These are phyloP conservation scores for Axis porcinus DNA, from an alignment of 2,113 vertebrate genomes.

Conservation along the genomic window DNA sequence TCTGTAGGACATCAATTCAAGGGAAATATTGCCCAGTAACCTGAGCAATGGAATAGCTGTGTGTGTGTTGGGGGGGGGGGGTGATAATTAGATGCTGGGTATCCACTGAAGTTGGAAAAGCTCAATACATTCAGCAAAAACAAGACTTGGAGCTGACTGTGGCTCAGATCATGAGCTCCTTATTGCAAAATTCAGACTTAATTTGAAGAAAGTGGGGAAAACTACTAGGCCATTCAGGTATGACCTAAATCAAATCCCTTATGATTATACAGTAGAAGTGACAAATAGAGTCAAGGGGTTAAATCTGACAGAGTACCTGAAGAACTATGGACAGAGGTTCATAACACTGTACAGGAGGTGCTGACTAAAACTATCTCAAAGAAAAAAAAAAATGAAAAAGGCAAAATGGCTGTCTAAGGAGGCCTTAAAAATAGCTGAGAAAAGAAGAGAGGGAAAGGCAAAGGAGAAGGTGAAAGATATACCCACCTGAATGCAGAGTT, in stretches of 20 bases:
- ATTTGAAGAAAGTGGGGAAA: neutral
- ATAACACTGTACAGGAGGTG: neutral
- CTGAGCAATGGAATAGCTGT: neutral
- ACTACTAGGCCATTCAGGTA: neutral
- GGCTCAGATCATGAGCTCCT: neutral
- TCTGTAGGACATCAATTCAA: neutral
- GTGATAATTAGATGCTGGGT: neutral
- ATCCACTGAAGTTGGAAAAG: neutral
- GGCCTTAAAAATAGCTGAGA: neutral
- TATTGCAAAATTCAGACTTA: neutral
- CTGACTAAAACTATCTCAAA: neutral
- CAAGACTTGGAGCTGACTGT: neutral
- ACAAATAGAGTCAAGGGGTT: neutral
- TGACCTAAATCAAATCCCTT: neutral
- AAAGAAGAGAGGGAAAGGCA: neutral
- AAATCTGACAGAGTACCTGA: neutral
- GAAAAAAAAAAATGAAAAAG: neutral
- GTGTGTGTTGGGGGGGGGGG: fast-evolving
- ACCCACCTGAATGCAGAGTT: neutral
- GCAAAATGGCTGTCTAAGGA: neutral
- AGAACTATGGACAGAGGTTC: neutral
- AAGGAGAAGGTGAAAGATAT: neutral
- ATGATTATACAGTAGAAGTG: neutral
- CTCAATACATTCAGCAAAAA: neutral
- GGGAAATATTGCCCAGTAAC: neutral